Conservation (phyloP, 1,140 invertebrate species). For the Bathynomus jamesi region DNA sequence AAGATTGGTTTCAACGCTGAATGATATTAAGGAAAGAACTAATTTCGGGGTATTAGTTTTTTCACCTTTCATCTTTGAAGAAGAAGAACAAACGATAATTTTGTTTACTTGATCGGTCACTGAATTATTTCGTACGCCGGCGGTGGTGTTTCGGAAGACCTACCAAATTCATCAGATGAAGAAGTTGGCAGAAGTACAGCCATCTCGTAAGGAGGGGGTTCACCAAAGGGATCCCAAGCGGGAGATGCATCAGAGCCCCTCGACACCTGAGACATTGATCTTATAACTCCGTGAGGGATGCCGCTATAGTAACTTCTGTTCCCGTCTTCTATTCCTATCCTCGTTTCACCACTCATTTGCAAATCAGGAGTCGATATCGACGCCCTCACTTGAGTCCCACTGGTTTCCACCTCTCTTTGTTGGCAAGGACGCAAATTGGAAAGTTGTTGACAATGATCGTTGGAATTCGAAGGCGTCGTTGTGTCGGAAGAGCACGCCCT, state of each 20-base stretch:
- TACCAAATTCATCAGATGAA: not conserved
- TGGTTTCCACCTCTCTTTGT: slow-evolving; percentile 1
- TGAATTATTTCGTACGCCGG: slow-evolving; percentile 30
- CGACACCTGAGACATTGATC: not conserved
- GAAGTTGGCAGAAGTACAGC: slow-evolving; percentile 27
- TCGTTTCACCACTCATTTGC: slow-evolving; percentile 18
- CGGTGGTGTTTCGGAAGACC: slow-evolving; percentile 29
- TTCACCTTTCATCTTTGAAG: too few relatives aligned
- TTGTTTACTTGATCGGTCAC: too few relatives aligned
- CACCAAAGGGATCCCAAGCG: slow-evolving; percentile 4
- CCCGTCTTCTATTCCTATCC: not conserved
- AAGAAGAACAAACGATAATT: too few relatives aligned
- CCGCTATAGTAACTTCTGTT: slow-evolving; percentile 9
- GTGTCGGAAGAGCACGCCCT: slow-evolving; percentile 17
- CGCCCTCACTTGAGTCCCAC: slow-evolving; percentile 15
- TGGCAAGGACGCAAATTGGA: slow-evolving; percentile 1
- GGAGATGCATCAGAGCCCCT: not conserved
- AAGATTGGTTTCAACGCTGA: too few relatives aligned
- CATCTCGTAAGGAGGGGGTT: slow-evolving; percentile 32
- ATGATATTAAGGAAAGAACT: too few relatives aligned
- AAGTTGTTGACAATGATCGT: slow-evolving; percentile 12
- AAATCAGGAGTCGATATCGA: slow-evolving; percentile 29
- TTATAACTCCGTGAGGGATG: not conserved
- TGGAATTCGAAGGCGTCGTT: slow-evolving; percentile 4
- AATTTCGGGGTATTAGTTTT: too few relatives aligned